Evolutionary conservation across 2,888 invertebrate genomes (phyloP), one percentile per base, ranked within the genome.

Genomic region (Archaeoteleia sp.): DNA sequence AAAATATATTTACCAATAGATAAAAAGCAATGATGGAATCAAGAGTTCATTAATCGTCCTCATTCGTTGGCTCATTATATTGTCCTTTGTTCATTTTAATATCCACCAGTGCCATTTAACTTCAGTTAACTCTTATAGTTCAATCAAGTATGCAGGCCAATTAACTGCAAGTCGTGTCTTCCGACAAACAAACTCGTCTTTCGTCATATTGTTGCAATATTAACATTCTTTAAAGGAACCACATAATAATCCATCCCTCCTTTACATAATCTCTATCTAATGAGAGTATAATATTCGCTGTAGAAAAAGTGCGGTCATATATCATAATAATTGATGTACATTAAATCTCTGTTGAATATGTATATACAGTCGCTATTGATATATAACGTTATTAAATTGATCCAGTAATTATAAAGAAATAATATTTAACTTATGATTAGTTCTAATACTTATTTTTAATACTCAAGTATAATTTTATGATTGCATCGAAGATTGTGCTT

Each of bases 41-140:
- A 51, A 32, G 42, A 43, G 48, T 57, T 57, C 42, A 55, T 67
- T 67, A 67, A 67, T 62, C 46, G 62, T 39, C 58, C 58, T 58
- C 57, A 63, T 63, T 63, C 46, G 35, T 39, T 43, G 54, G 42
- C 68, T 68, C 68, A 54, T 68, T 68, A 62, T 60, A 63, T 68
- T 60, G 68, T 58, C 58, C 68, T 68, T 60, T 63, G 58, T 68
- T 63, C 63, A 63, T 68, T 58, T 58, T 60, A 58, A 63, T 63
- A 58, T 68, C 54, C 29, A 57, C 51, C 42, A 60, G 46, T 57
- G 53, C 58, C 58, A 54, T 68, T 70, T 66, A 70, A 70, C 58
- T 58, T 70, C 70, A 70, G 58, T 66, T 70, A 66, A 70, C 61
- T 69, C 65, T 62, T 62, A 58, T 46, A 58, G 58, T 62, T 66